Base-by-base conservation (phyloP, 1,140 invertebrate genomes). In the Drosophila sucinea region DNA sequence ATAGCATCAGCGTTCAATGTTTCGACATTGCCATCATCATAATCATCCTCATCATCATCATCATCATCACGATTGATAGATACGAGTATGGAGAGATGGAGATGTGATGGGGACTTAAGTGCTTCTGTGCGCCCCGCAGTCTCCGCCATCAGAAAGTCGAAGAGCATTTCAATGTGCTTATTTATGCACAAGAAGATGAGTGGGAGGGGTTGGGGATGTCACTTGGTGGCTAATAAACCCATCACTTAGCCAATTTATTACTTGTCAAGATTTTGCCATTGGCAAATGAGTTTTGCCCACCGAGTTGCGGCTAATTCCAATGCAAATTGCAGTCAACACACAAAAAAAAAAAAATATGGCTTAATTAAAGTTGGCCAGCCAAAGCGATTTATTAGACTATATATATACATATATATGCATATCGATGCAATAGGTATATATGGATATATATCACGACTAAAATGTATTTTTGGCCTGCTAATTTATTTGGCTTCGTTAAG, bases 161-260 rank as follows among this genome's bases (percentile, higher is more conserved):
- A 51, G 44, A 51, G 44, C 44, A 51, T 51, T 51, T 51, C 35
- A 38, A 38, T 38, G 54, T 71, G 68, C 30, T 79, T 75, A 70
- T 81, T 86, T 86, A 82, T 58, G 83, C 57, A 69, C 41, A 60
- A 79, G 40, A 32, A 0, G 17, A 2, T 23, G n/a, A 6, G 4
- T 33, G 27, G 1, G 0, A 33, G 38, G 35, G 25, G 17, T 7
- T 25, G 8, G 54, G 30, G 23, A 56, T 35, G 69, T 57, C 62
- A 51, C 41, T 70, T 40, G 57, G 51, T 75, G 79, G 71, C 83
- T 86, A 87, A 86, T 87, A 86, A 87, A 87, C 76, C 74, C 83
- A 79, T 86, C 83, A 72, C 41, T 65, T 66, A 61, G 56, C 41
- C 63, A 79, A 68, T 72, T 76, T 76, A 82, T 82, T 60, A 70